phyloP scores from a whole-genome alignment of 2,113 vertebrate species.

The Hystrix cristata region DNA sequence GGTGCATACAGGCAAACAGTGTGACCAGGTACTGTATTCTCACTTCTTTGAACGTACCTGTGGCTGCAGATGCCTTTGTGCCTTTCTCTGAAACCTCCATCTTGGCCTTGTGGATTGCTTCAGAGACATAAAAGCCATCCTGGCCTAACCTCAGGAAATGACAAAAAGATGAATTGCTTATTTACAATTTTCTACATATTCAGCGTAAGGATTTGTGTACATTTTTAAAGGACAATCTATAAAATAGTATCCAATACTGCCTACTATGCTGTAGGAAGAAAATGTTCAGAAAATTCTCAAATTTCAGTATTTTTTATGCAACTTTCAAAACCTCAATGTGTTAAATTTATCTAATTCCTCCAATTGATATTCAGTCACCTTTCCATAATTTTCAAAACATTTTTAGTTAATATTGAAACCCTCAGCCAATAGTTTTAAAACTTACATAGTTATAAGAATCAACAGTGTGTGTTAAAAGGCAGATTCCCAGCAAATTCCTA shows the following conservation, averaged over 20 bases:
- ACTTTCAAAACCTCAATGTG: constrained; percentile 14
- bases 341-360: not conserved
- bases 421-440: constrained; percentile 39
- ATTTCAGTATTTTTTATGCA: not conserved
- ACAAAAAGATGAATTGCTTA: constrained; percentile 18
- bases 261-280: not conserved
- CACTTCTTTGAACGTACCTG: constrained; percentile 86
- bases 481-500: constrained; percentile 4
- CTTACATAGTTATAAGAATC: not conserved
- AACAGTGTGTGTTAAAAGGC: not conserved
- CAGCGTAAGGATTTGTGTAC: constrained; percentile 23
- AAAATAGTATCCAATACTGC: not conserved
- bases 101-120: constrained; percentile 93
- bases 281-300: constrained; percentile 15
- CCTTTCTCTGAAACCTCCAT: constrained; percentile 94
- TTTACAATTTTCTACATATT: constrained; percentile 19
- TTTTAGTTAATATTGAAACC: constrained; percentile 10
- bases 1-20: fast-evolving
- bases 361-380: not conserved
- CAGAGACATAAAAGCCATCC: constrained; percentile 92
- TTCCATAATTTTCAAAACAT: constrained; percentile 40
- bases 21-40: too few species aligned
- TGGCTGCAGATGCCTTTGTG: constrained; percentile 91
- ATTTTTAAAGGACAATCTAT: not conserved
- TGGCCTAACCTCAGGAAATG: constrained; percentile 85